Evolutionary conservation across 1,140 invertebrate species (phyloP), one percentile per base, ranked within the genome.

Genomic region (Parapsyche elsis): DNA sequence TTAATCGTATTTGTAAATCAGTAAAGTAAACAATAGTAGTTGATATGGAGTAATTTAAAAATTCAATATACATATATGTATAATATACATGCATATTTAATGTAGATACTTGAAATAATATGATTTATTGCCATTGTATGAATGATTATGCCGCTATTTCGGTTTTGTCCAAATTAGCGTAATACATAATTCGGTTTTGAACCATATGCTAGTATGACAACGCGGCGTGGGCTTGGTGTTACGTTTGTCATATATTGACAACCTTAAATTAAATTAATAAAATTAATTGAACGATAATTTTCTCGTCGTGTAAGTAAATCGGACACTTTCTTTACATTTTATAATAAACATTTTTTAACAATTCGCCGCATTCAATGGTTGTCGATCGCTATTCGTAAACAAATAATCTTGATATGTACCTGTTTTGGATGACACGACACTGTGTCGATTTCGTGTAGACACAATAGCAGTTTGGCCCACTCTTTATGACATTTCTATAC

Each of bases 381-480:
- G 71, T 14, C 38, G 12, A 73, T 21, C 71, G 38, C 71, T 45
- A 7, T 73, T 73, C 38, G 71, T 73, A 73, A 73, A 73, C 71
- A 73, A 73, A 73, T 67, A 16, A 67, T 5, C 53, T 16, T 5
- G 14, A 26, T 26, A n/a, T 46, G 24, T 21, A 76, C 71, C 44
- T 75, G 71, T 75, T 53, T 21, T 53, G 16, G 16, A 26, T 30
- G 74, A 59, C 71, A 46, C 19, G 49, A 76, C 30, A 76, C 57
- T 59, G 24, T 61, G 74, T 59, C 74, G 49, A 75, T 21, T 9
- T 57, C n/a, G 7, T 24, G 23, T 61, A 59, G 57, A 77, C 75
- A 77, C 59, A 77, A 77, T 77, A 19, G 57, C 21, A 16, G 26
- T 64, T 77, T 59, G 23, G 21, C 59, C 57, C 57, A 64, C 75